Conservation (phyloP, 2,888 invertebrate species). For the Neuroscelio doddi region DNA sequence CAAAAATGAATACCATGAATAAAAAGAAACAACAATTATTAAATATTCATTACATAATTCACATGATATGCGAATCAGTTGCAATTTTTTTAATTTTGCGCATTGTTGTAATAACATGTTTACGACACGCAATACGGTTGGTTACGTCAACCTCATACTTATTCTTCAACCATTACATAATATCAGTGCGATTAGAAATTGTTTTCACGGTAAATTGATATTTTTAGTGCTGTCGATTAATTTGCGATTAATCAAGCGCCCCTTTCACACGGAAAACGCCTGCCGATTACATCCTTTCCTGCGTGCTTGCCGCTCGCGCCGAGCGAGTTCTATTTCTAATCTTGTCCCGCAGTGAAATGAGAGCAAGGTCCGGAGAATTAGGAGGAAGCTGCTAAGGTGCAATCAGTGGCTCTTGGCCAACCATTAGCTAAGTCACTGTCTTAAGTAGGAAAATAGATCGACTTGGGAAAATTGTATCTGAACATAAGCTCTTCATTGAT, state of each 20-base stretch:
- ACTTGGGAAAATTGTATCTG: slow-evolving; percentile 39
- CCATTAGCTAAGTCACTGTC: slow-evolving; percentile 65
- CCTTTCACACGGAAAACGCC: slow-evolving; percentile 45
- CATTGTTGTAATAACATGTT: slow-evolving; percentile 45
- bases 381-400: slow-evolving; percentile 70
- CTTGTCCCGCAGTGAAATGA: slow-evolving; percentile 67
- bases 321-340: slow-evolving; percentile 60
- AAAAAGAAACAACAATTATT: slow-evolving; percentile 6
- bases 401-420: slow-evolving; percentile 69
- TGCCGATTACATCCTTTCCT: slow-evolving; percentile 27
- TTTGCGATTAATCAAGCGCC: slow-evolving; percentile 21
- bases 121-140: slow-evolving; percentile 32
- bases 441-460: slow-evolving; percentile 67
- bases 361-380: slow-evolving; percentile 71
- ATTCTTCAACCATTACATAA: slow-evolving; percentile 38
- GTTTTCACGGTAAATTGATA: slow-evolving; percentile 17
- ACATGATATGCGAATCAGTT: slow-evolving; percentile 23
- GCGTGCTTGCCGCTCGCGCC: slow-evolving; percentile 42
- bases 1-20: neutral
- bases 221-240: slow-evolving; percentile 3
- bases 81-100: slow-evolving; percentile 31
- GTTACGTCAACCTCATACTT: slow-evolving; percentile 39
- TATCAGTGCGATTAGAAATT: slow-evolving; percentile 31
- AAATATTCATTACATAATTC: neutral
- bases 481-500: slow-evolving; percentile 34